Conservation (phyloP, 2,888 invertebrate species). For the Sipha maydis region DNA sequence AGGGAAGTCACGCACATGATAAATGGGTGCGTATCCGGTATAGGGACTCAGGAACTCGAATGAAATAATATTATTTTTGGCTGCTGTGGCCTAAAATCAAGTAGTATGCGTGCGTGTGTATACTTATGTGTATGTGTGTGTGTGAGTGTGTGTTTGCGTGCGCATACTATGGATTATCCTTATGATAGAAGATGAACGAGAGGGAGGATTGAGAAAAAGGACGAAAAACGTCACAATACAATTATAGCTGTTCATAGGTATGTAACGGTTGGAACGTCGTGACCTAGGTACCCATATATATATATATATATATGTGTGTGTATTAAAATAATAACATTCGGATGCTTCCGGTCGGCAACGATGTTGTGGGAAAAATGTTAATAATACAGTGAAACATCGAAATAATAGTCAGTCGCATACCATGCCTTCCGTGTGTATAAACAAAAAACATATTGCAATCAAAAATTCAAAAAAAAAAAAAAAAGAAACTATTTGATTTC, state of each 20-base stretch:
- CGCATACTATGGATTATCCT: neutral
- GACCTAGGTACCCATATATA: neutral
- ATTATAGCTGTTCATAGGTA: neutral
- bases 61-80: constrained; percentile 4
- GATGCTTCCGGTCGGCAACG: neutral
- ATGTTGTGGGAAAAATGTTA: neutral
- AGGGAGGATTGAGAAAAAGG: neutral
- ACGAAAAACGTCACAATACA: neutral
- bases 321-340: neutral
- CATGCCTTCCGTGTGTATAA: neutral
- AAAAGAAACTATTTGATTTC: no score
- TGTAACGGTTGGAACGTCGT: neutral
- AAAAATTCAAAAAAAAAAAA: neutral
- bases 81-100: neutral
- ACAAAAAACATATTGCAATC: neutral
- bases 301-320: no score
- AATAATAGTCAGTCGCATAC: neutral
- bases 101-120: neutral
- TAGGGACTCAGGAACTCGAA: neutral
- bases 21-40: constrained; percentile 1
- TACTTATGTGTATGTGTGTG: neutral
- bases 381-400: neutral
- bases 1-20: neutral
- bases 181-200: neutral
- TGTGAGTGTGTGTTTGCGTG: neutral